These are phyloP conservation scores for Cyphotilapia sp. DNA, from an alignment of 2,113 vertebrate species.

Conservation along the genomic window DNA sequence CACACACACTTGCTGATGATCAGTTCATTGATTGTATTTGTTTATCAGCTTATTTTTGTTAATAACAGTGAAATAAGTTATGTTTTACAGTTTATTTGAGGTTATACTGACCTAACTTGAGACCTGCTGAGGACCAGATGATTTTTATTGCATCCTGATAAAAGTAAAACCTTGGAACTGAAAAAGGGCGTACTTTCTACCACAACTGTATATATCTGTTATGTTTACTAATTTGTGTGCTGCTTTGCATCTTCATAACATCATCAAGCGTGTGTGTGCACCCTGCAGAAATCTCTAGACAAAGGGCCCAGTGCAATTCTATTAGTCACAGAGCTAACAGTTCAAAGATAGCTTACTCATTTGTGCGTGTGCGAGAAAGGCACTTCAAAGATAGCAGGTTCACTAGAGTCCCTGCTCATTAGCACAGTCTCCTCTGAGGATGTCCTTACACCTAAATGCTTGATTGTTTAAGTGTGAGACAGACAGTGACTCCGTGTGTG, in stretches of 20 bases:
- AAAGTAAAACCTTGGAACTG: neutral
- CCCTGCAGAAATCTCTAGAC: conserved; percentile 26
- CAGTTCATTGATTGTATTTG: neutral
- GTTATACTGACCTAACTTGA: neutral
- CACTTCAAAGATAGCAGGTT: conserved; percentile 45
- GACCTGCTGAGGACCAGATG: accelerated
- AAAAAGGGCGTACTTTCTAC: neutral
- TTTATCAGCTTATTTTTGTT: neutral
- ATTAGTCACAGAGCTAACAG: conserved; percentile 52
- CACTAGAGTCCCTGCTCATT: conserved; percentile 36
- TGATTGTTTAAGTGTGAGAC: conserved; percentile 37
- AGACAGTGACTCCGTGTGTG: neutral
- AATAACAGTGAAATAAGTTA: neutral
- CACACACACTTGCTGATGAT: neutral
- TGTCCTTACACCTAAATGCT: conserved; percentile 12
- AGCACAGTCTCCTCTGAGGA: conserved; percentile 29
- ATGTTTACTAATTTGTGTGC: neutral
- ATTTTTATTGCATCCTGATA: neutral
- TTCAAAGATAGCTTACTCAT: conserved; percentile 43
- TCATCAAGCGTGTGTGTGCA: neutral
- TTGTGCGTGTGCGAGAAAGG: conserved; percentile 7
- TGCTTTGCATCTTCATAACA: neutral
- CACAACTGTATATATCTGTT: neutral
- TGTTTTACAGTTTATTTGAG: neutral
- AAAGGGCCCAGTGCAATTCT: conserved; percentile 29